Evolutionary conservation across 2,888 invertebrate genomes (phyloP), one percentile per base, ranked within the genome.

Genomic region (Pyrocoelia pectoralis): DNA sequence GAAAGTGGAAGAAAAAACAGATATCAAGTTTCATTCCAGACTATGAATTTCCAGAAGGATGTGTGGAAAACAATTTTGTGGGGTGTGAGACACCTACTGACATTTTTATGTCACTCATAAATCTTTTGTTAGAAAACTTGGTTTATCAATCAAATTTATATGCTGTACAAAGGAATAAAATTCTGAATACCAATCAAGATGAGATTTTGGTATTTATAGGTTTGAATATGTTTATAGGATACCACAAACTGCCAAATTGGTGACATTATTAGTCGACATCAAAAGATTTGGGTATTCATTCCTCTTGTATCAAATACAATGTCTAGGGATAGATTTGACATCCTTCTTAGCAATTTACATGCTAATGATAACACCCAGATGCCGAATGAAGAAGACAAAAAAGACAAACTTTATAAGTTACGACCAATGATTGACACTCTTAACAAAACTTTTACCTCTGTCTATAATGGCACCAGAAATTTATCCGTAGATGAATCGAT

Each of bases 181-280:
- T 13, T 13, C 17, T 56, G 1, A 38, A 49, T 15, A 2, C 17
- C 2, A 56, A 10, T 33, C 5, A 33, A 19, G 10, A 49, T 9
- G 48, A 56, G 13, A 1, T 56, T 1, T 14, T 46, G 0, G 19
- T 14, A 2, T 53, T 59, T 13, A 33, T 53, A 2, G 59, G 53
- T 14, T 5, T 59, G 9, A 53, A 53, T 10, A 15, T 53, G 15
- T 18, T 57, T 8, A 62, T 65, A 61, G 61, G 57, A 1, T 65
- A 58, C 15, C 57, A 65, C 49, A 8, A 28, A 28, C 9, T 61
- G 4, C 60, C 55, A 0, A 40, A 1, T 14, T 55, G 40, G 49
- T 49, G 28, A 19, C 14, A 41, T 28, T 61, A 61, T 6, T 61
- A 54, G 60, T 40, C 12, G 3, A 17, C 24, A 4, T 1, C 1